phyloP scores from a whole-genome alignment of 2,888 invertebrate genomes.

The Tiphia femorata region DNA sequence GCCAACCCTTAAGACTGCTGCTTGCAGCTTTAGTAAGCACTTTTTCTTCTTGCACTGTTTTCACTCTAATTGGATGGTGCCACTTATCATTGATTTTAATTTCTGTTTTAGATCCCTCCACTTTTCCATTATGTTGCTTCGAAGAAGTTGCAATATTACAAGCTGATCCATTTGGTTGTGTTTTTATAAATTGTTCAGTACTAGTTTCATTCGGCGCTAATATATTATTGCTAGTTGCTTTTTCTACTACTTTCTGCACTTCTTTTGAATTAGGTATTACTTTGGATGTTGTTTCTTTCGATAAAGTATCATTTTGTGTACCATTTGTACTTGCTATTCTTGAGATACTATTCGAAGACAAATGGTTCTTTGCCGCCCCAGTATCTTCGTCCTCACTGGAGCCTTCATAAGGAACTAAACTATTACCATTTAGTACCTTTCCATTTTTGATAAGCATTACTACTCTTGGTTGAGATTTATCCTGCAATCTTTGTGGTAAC shows the following conservation, averaged over 20 bases:
- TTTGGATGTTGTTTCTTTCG: conserved; percentile 27
- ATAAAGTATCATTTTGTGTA: conserved; percentile 19
- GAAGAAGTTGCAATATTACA: conserved; percentile 16
- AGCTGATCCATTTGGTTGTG: conserved; percentile 28
- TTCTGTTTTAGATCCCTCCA: conserved; percentile 44
- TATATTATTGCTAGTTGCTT: conserved; percentile 19
- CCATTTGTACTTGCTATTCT: conserved; percentile 22
- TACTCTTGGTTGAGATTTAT: conserved; percentile 53
- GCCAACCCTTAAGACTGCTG: conserved; percentile 59
- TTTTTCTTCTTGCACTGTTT: conserved; percentile 53
- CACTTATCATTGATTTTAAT: conserved; percentile 57
- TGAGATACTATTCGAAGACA: neutral
- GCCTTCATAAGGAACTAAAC: conserved; percentile 65
- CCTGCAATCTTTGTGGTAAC: conserved; percentile 53
- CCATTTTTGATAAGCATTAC: conserved; percentile 59
- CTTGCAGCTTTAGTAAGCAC: conserved; percentile 57
- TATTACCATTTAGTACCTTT: conserved; percentile 55
- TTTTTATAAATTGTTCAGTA: conserved; percentile 26
- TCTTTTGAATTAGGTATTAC: conserved; percentile 32
- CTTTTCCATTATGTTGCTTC: conserved; percentile 56
- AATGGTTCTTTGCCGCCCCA: conserved; percentile 1
- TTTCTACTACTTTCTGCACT: conserved; percentile 28
- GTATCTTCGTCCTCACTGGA: conserved; percentile 64
- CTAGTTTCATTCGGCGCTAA: conserved; percentile 23
- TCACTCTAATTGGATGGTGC: conserved; percentile 49